These are phyloP conservation scores for Drosophila falleni DNA, from an alignment of 2,888 invertebrate genomes.

Conservation along the genomic window DNA sequence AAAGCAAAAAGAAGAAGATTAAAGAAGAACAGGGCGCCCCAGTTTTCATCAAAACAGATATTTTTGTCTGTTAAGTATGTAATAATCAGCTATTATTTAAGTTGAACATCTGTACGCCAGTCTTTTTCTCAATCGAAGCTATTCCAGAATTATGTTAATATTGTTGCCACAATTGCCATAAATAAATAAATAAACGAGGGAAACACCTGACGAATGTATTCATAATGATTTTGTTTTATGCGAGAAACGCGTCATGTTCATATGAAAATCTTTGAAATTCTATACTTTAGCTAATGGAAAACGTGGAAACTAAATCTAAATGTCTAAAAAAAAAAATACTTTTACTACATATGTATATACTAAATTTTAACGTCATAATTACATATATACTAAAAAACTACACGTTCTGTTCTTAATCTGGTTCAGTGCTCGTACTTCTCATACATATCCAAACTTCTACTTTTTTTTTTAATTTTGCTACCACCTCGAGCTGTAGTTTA, in stretches of 20 bases:
- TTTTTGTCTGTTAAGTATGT: conserved; percentile 21
- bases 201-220: conserved; percentile 15
- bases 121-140: neutral
- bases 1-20: conserved; percentile 1
- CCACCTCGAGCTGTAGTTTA: conserved; percentile 37
- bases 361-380: conserved; percentile 1
- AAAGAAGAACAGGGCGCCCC: conserved; percentile 23
- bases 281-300: conserved; percentile 12
- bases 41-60: conserved; percentile 25
- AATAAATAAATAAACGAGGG: conserved; percentile 6
- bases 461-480: conserved; percentile 2
- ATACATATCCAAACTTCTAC: neutral
- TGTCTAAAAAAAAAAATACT: neutral
- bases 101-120: conserved; percentile 10
- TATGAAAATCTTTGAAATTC: conserved; percentile 16
- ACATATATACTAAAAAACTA: conserved; percentile 4
- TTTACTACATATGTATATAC: neutral
- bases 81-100: conserved; percentile 35
- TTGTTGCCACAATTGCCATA: conserved; percentile 26
- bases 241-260: neutral
- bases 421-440: neutral
- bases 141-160: conserved; percentile 5
- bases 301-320: conserved; percentile 20
- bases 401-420: conserved; percentile 21
- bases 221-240: neutral